These are phyloP conservation scores for Clarias batrachus DNA, from an alignment of 2,113 vertebrate genomes.

Conservation along the genomic window DNA sequence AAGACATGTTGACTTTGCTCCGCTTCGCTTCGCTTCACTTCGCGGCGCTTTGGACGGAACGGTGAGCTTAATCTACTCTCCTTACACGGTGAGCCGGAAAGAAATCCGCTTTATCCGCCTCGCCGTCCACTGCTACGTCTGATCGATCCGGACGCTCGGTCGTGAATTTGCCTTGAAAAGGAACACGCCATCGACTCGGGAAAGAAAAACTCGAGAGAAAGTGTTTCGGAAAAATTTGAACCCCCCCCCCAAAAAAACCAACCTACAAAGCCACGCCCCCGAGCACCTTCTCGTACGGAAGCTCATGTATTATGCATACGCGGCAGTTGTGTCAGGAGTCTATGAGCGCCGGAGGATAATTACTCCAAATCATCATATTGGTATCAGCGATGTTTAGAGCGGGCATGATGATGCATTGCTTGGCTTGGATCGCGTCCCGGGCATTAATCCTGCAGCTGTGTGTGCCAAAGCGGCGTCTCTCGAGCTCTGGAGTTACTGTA, in stretches of 20 bases:
- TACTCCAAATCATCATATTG: constrained; percentile 18
- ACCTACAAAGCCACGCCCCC: not conserved
- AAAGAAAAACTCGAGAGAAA: not conserved
- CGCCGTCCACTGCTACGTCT: constrained; percentile 25
- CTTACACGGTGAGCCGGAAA: constrained; percentile 27
- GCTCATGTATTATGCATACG: not conserved
- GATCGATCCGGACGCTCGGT: constrained; percentile 36
- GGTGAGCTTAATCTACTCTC: constrained; percentile 10
- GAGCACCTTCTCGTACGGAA: not conserved
- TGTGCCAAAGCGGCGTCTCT: constrained; percentile 1
- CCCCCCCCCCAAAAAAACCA: not conserved
- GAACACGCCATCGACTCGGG: constrained; percentile 13
- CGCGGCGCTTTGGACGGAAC: not conserved
- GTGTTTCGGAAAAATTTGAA: not conserved
- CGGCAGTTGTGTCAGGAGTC: not conserved
- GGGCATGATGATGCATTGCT: constrained; percentile 13
- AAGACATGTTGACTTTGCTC: rapidly evolving
- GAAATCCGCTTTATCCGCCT: constrained; percentile 35
- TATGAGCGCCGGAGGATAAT: constrained; percentile 11
- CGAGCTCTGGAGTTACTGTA: constrained; percentile 20
- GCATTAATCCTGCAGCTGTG: constrained; percentile 32
- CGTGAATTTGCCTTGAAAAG: constrained; percentile 27
- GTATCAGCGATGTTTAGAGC: constrained; percentile 9
- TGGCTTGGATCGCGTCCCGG: constrained; percentile 9
- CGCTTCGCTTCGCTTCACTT: not conserved